Conservation (phyloP, 2,797 vertebrate species). For the Pristis pectinata region DNA sequence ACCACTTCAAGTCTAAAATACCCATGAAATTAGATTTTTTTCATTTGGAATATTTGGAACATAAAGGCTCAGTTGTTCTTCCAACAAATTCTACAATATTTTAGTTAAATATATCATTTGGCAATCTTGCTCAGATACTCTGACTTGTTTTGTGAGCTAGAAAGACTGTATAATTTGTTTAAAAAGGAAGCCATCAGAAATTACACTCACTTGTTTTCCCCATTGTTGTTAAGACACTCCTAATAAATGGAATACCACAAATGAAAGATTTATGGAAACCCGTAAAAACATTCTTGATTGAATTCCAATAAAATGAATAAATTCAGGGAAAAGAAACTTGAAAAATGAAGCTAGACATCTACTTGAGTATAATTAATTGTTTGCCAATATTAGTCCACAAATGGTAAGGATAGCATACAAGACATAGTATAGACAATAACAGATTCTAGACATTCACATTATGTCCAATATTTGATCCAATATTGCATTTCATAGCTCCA, state of each 20-base stretch:
- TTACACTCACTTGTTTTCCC: background rate
- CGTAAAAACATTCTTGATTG: background rate
- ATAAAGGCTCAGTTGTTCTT: background rate
- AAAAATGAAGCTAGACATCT: background rate
- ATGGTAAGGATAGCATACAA: background rate
- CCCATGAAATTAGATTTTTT: too few relatives aligned
- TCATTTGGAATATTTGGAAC: background rate
- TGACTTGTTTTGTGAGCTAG: background rate
- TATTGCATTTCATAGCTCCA: conserved; percentile 29
- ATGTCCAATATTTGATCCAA: conserved; percentile 6
- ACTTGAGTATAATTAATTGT: background rate
- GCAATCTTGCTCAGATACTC: background rate
- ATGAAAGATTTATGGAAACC: background rate
- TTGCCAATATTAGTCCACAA: background rate
- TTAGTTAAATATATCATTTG: background rate
- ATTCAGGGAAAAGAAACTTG: background rate
- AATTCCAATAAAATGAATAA: background rate
- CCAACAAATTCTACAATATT: background rate
- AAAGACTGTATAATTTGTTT: background rate
- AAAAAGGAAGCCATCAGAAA: background rate
- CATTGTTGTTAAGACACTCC: background rate
- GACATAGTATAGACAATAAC: background rate
- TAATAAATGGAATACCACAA: background rate
- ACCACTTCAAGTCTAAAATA: background rate
- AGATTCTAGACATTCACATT: background rate